Evolutionary conservation across 2,797 vertebrate species (phyloP), one percentile per base, ranked within the genome.

Genomic region (Discoglossus pictus): DNA sequence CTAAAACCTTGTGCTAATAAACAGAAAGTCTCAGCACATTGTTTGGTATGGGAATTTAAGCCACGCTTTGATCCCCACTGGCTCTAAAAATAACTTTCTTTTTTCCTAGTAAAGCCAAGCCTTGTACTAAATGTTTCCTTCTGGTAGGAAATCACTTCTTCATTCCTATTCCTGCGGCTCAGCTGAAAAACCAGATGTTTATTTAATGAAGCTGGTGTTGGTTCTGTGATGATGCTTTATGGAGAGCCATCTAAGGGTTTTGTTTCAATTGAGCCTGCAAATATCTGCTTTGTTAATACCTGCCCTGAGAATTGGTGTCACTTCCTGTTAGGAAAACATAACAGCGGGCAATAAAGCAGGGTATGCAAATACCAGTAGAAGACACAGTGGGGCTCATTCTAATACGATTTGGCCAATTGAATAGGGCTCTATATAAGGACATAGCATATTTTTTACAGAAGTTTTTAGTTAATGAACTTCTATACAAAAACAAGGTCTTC

Each of bases 51-150:
- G 38, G 77, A 82, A 85, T 82, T 79, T 61, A 74, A 80, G 64
- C 35, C 73, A 79, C 69, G 74, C 79, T 83, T 89, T 87, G 85
- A 91, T 89, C 83, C 55, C 74, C 63, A 65, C 81, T 76, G 56
- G 74, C 75, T 80, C 88, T 90, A 91, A 93, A 92, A 89, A 92
- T 88, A 89, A 64, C 53, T 74, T 66, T 80, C 78, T 67, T 71
- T 61, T 72, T 72, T 79, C 74, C 65, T 74, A 75, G 64, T 51
- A 78, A 50, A 84, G 82, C 78, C 78, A 85, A 82, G 84, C 87
- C 91, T 90, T 83, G 83, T 87, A 80, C 78, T 89, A 88, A 90
- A 86, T 72, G 88, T 89, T 91, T 90, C 87, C 83, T 89, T 83
- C 84, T 87, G 77, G 74, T 84, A 84, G 80, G 84, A 91, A 89